Percentiles rank a stretch among this genome's conserved stretches.
phyloP scores from a whole-genome alignment of 2,888 invertebrate species.

The Hyposoter dolosus region DNA sequence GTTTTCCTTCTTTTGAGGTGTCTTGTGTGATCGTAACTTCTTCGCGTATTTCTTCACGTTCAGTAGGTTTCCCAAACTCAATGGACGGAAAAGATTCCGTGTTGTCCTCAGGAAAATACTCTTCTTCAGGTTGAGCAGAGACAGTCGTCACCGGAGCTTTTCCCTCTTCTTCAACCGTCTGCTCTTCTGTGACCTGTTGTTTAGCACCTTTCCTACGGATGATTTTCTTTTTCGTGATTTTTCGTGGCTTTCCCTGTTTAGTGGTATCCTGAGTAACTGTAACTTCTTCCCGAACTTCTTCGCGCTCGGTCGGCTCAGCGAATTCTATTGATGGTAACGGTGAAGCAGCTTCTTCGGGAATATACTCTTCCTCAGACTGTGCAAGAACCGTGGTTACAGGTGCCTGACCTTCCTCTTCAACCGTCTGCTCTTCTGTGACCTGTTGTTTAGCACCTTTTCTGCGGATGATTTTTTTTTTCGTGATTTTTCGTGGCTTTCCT shows the following conservation, averaged over 20 bases:
- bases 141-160: conserved; percentile 82
- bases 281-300: conserved; percentile 71
- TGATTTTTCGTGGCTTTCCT: conserved; percentile 75
- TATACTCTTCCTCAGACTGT: conserved; percentile 73
- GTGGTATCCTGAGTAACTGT: conserved; percentile 76
- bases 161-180: conserved; percentile 83
- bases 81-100: conserved; percentile 79
- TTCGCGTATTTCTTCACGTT: conserved; percentile 70
- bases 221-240: conserved; percentile 81
- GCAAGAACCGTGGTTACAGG: conserved; percentile 82
- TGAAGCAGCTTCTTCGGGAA: conserved; percentile 68
- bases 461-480: conserved; percentile 83
- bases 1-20: conserved; percentile 78
- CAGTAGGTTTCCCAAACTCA: neutral
- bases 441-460: conserved; percentile 83
- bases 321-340: conserved; percentile 52
- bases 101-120: conserved; percentile 73
- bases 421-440: conserved; percentile 83
- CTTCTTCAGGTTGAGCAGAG: conserved; percentile 77
- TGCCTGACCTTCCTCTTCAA: conserved; percentile 83
- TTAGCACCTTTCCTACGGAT: conserved; percentile 83
- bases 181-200: conserved; percentile 84
- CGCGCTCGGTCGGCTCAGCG: conserved; percentile 72
- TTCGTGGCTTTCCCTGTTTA: conserved; percentile 72
- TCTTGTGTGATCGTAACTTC: conserved; percentile 75